A percentile compares a stretch with the other conserved stretches of the same genome.
Evolutionary conservation across 2,888 invertebrate species (phyloP).

Genomic region (Eupithecia vulgata): DNA sequence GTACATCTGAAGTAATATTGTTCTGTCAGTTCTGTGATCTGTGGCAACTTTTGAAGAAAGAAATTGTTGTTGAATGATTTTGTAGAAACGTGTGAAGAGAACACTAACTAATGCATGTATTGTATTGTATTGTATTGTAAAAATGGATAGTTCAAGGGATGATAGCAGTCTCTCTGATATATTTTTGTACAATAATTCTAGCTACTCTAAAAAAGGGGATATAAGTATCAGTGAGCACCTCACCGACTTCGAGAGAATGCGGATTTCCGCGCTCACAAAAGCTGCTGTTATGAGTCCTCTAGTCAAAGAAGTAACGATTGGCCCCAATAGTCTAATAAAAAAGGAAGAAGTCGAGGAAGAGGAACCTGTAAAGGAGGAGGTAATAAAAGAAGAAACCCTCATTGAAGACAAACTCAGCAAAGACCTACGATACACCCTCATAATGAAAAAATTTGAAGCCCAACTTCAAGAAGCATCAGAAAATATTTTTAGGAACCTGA

Average conservation of each 20-base stretch:
- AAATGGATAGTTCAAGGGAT: slow-evolving; percentile 53
- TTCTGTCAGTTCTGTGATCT: too few species aligned
- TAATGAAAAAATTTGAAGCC: slow-evolving; percentile 67
- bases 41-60: too few species aligned
- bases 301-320: slow-evolving; percentile 78
- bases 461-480: slow-evolving; percentile 63
- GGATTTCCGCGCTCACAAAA: slow-evolving; percentile 85
- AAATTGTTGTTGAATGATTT: too few species aligned
- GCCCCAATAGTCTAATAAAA: slow-evolving; percentile 57
- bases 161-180: slow-evolving; percentile 52
- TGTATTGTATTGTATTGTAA: too few species aligned
- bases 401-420: slow-evolving; percentile 67
- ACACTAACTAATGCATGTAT: too few species aligned
- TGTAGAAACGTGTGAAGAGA: too few species aligned
- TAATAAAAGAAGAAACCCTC: slow-evolving; percentile 57
- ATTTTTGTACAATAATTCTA: slow-evolving; percentile 46
- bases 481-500: slow-evolving; percentile 61
- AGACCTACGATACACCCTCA: slow-evolving; percentile 66
- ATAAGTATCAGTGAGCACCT: slow-evolving; percentile 64
- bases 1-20: too few species aligned
- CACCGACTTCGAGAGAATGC: slow-evolving; percentile 77
- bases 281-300: slow-evolving; percentile 80
- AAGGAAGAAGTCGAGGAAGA: slow-evolving; percentile 45
- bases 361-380: slow-evolving; percentile 38
- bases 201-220: slow-evolving; percentile 54